Evolutionary conservation across 2,888 invertebrate species (phyloP).

Genomic region (Nemapogon koenigi): DNA sequence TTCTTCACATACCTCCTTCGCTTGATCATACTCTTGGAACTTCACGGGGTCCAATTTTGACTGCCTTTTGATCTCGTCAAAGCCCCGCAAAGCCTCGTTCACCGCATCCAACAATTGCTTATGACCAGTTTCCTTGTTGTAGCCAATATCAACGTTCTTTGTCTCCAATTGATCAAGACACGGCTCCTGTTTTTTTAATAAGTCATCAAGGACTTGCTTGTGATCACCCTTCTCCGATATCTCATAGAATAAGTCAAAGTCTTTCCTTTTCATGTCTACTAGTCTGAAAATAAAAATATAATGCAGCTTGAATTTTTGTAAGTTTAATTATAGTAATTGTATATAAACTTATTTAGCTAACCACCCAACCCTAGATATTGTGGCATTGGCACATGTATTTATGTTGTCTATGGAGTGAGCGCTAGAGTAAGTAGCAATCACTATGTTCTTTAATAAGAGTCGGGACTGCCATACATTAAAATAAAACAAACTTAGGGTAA

Average conservation of each 20-base stretch:
- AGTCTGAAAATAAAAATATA: slow-evolving; percentile 31
- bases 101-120: slow-evolving; percentile 45
- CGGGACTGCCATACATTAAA: too few species aligned
- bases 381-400: too few species aligned
- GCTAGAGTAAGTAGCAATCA: too few species aligned
- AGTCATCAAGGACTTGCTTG: slow-evolving; percentile 24
- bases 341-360: too few species aligned
- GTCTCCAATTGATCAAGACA: slow-evolving; percentile 37
- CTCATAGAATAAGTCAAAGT: slow-evolving; percentile 31
- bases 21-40: slow-evolving; percentile 33
- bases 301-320: too few species aligned
- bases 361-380: too few species aligned
- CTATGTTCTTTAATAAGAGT: too few species aligned
- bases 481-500: too few species aligned
- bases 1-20: slow-evolving; percentile 25
- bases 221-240: slow-evolving; percentile 29
- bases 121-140: slow-evolving; percentile 35
- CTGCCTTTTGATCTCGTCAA: slow-evolving; percentile 43
- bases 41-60: slow-evolving; percentile 36
- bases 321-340: too few species aligned
- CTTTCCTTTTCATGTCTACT: slow-evolving; percentile 32
- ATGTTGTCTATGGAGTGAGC: too few species aligned
- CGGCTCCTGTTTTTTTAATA: slow-evolving; percentile 28
- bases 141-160: slow-evolving; percentile 47
- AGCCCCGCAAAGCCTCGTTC: slow-evolving; percentile 40